These are phyloP conservation scores for Protonemura montana DNA, from an alignment of 2,888 invertebrate species.

Conservation along the genomic window DNA sequence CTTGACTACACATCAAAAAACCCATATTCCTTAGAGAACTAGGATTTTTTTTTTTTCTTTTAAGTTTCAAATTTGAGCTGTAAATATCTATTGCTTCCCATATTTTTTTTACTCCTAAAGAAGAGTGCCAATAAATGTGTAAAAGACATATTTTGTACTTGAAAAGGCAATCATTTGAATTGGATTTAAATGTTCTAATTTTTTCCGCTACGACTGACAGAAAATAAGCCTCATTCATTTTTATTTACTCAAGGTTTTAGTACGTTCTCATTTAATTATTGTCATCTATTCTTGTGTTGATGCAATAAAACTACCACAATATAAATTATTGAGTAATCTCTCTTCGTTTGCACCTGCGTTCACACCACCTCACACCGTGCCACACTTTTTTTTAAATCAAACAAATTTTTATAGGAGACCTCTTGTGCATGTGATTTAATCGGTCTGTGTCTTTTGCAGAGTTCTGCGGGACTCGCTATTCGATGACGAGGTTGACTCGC, in stretches of 20 bases:
- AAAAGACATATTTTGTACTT: no score
- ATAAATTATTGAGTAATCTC: not conserved
- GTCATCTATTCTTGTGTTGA: no score
- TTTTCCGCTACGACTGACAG: no score
- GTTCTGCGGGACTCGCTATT: not conserved
- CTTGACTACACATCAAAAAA: slow-evolving; percentile 41
- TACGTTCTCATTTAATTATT: no score
- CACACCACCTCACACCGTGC: not conserved
- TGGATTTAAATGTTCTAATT: no score
- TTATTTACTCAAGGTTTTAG: no score
- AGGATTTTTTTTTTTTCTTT: not conserved
- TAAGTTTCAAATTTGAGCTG: not conserved
- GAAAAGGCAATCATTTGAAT: no score
- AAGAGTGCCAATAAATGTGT: no score
- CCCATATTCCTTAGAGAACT: slow-evolving; percentile 8
- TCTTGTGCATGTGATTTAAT: not conserved
- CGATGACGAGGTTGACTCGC: not conserved
- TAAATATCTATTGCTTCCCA: no score
- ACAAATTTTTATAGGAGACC: not conserved
- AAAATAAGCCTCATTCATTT: no score
- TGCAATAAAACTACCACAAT: not conserved
- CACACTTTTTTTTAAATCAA: not conserved
- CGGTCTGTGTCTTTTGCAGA: not conserved
- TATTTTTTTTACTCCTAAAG: no score
- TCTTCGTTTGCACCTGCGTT: not conserved